Evolutionary conservation across 1,140 invertebrate species (phyloP), one percentile per base, ranked within the genome.

Genomic region (Frieseomelitta varia): DNA sequence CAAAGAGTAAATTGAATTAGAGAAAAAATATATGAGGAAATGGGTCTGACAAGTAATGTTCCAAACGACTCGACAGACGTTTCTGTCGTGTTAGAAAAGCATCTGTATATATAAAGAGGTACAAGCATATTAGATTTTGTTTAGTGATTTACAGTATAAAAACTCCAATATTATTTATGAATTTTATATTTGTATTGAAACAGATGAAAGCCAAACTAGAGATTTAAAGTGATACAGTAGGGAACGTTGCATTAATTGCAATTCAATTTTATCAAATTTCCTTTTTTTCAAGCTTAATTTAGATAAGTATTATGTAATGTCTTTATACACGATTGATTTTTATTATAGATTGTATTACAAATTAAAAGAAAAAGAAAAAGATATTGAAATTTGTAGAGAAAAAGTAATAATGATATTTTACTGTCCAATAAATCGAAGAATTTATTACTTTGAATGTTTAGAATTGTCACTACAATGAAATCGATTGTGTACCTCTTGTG

Each of bases 31-130:
- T 75, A n/a, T 65, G 17, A 39, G 12, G 21, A 76, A 82, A 27
- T 30, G 65, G n/a, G 21, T 78, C 47, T 19, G 76, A 73, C 47
- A 72, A 83, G 75, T 79, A 87, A 90, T 84, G 90, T 89, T 90
- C 83, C 90, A 92, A 89, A 83, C 81, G 90, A n/a, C n/a, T n/a
- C n/a, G n/a, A 89, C 87, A 88, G 91, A 88, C 71, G 17, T 34
- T 67, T 17, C 30, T 67, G 51, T 85, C 47, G 67, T 73, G 72
- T 85, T 10, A 53, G 53, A 53, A 67, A 81, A 51, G 55, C 76
- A 85, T 85, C 71, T 80, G 69, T 67, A 27, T 67, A 55, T 86
- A 65, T 78, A 27, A 74, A 90, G 79, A 87, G 78, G 88, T 89
- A 86, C 81, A 87, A 69, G 72, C 65, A 4, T 34, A 61, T 68